phyloP scores from a whole-genome alignment of 2,113 vertebrate species.

The Spea multiplicata region DNA sequence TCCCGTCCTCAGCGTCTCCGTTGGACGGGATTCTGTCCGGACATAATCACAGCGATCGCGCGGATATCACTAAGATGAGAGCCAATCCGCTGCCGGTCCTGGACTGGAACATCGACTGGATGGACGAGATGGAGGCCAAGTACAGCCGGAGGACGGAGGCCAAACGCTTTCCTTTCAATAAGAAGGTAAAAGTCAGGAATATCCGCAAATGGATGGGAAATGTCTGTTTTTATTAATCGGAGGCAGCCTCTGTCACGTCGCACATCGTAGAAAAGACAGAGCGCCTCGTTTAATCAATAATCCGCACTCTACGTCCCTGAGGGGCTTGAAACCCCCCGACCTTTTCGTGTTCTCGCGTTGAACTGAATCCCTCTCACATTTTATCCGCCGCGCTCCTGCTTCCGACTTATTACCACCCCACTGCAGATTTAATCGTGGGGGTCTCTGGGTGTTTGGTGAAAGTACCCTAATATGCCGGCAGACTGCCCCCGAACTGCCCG shows the following conservation, averaged over 20 bases:
- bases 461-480: background rate
- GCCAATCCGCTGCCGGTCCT: slow-evolving; percentile 65
- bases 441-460: background rate
- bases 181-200: slow-evolving; percentile 11
- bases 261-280: background rate
- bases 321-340: background rate
- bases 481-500: background rate
- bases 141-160: slow-evolving; percentile 50
- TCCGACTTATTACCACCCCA: too few relatives aligned
- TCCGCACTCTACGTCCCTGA: background rate
- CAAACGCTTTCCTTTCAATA: background rate
- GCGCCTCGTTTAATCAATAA: slow-evolving; percentile 1
- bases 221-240: too few relatives aligned
- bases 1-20: slow-evolving; percentile 75
- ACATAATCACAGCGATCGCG: slow-evolving; percentile 50
- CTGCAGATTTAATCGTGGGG: background rate
- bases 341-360: too few relatives aligned
- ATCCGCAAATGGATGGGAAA: too few relatives aligned
- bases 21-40: slow-evolving; percentile 64
- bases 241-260: background rate
- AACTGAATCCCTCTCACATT: too few relatives aligned
- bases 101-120: slow-evolving; percentile 82
- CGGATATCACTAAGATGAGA: background rate
- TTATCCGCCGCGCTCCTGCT: too few relatives aligned
- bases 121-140: slow-evolving; percentile 70